Base-by-base conservation (phyloP, 2,113 vertebrate genomes). In the Petaurus breviceps region DNA sequence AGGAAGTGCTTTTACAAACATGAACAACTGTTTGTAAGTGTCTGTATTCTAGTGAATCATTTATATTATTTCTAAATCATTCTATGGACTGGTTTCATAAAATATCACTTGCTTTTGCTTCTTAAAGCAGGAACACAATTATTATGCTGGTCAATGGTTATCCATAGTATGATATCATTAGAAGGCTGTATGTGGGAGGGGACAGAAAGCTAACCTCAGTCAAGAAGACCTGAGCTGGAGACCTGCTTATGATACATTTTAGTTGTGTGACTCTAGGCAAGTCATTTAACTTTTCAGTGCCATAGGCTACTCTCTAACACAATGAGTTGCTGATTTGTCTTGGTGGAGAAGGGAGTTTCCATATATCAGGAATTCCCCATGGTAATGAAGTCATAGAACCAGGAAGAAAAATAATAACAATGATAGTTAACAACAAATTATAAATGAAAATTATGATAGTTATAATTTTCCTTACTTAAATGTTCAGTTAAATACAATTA, bases 1-100 rank as follows among this genome's bases (percentile, higher is more conserved):
- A 93, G 49, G 31, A 84, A 92, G 52, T 0, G 43, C 61, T 47
- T 50, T 89, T 90, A 51, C 90, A 50, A 3, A 61, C 77, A 7
- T 3, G 93, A 94, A 54, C 95, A 96, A 50, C 96, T 96, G 96
- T 26, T 94, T 24, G 52, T 14, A 26, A n/a, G 10, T 94, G 92
- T 94, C 51, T 95, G 95, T 92, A 89, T n/a, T 54, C 37, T 77
- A 14, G 11, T 14, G 0, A 25, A 2, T 23, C 51, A 26, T 53
- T 31, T 14, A 3, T n/a, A 52, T 84, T 0, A 19, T 89, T 28
- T 68, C 84, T 47, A 11, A 55, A 89, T 46, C 50, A 6, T 95
- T 93, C 46, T 47, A 47, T 0, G 22, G 89, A 47, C 0, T 84
- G 0, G 24, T 7, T 61, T 61, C 31, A 84, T 77, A 91, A 96